Percentiles rank a stretch among this genome's conserved stretches.
Conservation (phyloP, 1,140 invertebrate species). For the Drosophila sechellia region DNA sequence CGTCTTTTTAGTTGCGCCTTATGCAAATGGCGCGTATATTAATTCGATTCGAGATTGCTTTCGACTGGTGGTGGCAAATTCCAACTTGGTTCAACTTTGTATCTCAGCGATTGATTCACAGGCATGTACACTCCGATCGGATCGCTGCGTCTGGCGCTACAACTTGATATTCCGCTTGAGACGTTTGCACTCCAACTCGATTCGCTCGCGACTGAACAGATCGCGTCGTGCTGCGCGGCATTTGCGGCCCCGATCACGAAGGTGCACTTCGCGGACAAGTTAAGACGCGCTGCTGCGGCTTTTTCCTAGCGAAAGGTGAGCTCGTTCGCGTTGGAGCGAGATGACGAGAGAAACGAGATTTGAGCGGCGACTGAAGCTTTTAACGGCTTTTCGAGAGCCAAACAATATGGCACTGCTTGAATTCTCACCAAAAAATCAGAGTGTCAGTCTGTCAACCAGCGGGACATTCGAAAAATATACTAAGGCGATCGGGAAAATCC, state of each 20-base stretch:
- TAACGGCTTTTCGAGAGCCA: slow-evolving; percentile 13
- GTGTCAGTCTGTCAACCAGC: not conserved
- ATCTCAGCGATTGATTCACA: slow-evolving; percentile 34
- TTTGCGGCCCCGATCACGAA: slow-evolving; percentile 12
- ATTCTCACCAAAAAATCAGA: not conserved
- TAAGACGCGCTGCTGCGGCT: slow-evolving; percentile 37
- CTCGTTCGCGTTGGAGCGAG: not conserved
- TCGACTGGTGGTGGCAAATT: slow-evolving; percentile 69
- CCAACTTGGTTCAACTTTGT: slow-evolving; percentile 78
- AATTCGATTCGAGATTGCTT: slow-evolving; percentile 67
- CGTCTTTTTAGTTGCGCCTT: slow-evolving; percentile 63
- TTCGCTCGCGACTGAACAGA: slow-evolving; percentile 62
- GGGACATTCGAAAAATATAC: not conserved
- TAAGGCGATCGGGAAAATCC: not conserved
- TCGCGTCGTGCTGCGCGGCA: slow-evolving; percentile 12
- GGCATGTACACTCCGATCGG: slow-evolving; percentile 33
- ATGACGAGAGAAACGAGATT: slow-evolving; percentile 5
- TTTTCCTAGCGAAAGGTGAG: slow-evolving; percentile 20
- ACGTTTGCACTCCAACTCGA: slow-evolving; percentile 74
- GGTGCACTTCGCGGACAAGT: slow-evolving; percentile 9
- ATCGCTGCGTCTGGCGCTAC: slow-evolving; percentile 48
- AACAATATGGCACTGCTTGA: not conserved
- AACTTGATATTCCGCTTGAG: slow-evolving; percentile 46
- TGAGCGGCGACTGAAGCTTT: slow-evolving; percentile 19
- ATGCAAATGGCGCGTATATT: slow-evolving; percentile 59